A percentile compares a stretch with the other conserved stretches of the same genome.
phyloP scores from a whole-genome alignment of 2,797 vertebrate genomes.

The Epinephelus coioides region DNA sequence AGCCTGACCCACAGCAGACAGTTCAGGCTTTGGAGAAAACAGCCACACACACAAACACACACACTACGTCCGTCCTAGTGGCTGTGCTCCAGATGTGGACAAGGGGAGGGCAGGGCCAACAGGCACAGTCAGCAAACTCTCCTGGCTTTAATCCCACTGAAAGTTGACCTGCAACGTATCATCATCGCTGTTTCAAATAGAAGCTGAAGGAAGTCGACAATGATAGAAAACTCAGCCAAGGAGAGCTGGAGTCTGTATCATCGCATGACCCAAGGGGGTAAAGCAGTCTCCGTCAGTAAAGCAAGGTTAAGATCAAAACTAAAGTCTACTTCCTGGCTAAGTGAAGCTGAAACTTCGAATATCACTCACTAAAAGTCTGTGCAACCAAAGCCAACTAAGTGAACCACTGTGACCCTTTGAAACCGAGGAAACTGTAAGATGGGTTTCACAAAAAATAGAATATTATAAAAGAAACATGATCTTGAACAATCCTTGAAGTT shows the following conservation, averaged over 20 bases:
- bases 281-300: slow-evolving; percentile 6
- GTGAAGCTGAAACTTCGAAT: slow-evolving; percentile 36
- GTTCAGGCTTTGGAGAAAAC: slow-evolving; percentile 43
- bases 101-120: slow-evolving; percentile 56
- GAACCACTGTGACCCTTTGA: slow-evolving; percentile 3
- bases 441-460: slow-evolving; percentile 57
- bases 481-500: slow-evolving; percentile 6
- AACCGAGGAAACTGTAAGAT: slow-evolving; percentile 31
- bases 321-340: slow-evolving; percentile 23
- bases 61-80: slow-evolving; percentile 32
- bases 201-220: slow-evolving; percentile 34
- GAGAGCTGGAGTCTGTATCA: slow-evolving; percentile 20
- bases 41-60: slow-evolving; percentile 18
- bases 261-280: background rate
- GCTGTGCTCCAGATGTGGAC: slow-evolving; percentile 60
- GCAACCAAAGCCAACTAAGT: slow-evolving; percentile 21
- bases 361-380: slow-evolving; percentile 9
- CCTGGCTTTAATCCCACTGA: slow-evolving; percentile 59
- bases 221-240: slow-evolving; percentile 13
- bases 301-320: slow-evolving; percentile 14
- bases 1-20: slow-evolving; percentile 53
- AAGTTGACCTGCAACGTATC: slow-evolving; percentile 48
- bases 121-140: slow-evolving; percentile 65
- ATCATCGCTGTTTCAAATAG: slow-evolving; percentile 50
- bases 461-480: slow-evolving; percentile 67